Evolutionary conservation across 2,888 invertebrate species (phyloP).

Genomic region (Plagodis dolabraria): DNA sequence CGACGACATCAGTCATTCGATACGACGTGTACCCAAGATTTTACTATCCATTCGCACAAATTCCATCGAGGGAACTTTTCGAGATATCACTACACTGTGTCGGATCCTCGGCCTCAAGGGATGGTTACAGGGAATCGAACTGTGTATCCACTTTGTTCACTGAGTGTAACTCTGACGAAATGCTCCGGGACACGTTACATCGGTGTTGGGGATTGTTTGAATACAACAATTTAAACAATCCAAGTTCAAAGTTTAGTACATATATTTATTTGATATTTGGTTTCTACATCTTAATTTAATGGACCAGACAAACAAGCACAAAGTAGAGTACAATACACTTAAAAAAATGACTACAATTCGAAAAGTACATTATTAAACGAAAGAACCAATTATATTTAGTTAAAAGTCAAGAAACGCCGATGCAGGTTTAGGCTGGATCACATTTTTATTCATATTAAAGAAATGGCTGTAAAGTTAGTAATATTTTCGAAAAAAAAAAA

Average conservation of each 20-base stretch:
- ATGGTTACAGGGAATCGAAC: conserved; percentile 18
- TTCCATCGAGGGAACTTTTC: conserved; percentile 22
- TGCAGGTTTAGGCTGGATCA: no score
- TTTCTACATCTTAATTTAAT: neutral
- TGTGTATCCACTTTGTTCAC: conserved; percentile 24
- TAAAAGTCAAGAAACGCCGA: no score
- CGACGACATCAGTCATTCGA: conserved; percentile 1
- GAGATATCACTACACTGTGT: conserved; percentile 8
- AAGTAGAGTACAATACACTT: no score
- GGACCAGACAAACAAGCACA: neutral
- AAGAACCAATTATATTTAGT: no score
- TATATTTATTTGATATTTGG: neutral
- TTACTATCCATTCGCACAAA: conserved; percentile 21
- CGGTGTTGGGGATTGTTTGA: neutral
- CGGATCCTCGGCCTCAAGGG: conserved; percentile 22
- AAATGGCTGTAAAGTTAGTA: no score
- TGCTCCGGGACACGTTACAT: conserved; percentile 16
- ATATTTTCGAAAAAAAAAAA: no score
- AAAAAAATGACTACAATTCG: no score
- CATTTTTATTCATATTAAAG: no score
- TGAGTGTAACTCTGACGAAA: conserved; percentile 17
- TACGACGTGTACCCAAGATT: conserved; percentile 5
- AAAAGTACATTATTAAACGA: no score
- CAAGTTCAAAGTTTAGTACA: neutral
- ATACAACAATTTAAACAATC: no score